phyloP scores from a whole-genome alignment of 2,888 invertebrate genomes.

The Ernsta delagoae region DNA sequence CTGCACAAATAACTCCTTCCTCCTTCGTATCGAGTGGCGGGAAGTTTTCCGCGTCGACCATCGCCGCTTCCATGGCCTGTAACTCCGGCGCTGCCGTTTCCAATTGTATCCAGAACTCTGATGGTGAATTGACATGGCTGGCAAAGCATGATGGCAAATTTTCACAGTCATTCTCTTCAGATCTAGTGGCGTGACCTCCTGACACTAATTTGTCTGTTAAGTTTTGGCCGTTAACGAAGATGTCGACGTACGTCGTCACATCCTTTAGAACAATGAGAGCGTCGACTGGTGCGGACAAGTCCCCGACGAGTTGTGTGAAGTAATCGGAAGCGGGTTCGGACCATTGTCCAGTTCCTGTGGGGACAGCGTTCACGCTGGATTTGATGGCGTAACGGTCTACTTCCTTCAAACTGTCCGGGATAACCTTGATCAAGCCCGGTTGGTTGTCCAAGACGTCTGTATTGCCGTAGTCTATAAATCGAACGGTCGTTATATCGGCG shows the following conservation, averaged over 20 bases:
- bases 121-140: constrained; percentile 89
- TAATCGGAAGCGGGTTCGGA: constrained; percentile 86
- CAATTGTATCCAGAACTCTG: constrained; percentile 92
- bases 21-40: constrained; percentile 73
- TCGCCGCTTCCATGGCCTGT: constrained; percentile 84
- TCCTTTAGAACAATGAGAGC: constrained; percentile 85
- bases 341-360: constrained; percentile 87
- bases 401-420: constrained; percentile 85
- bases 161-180: constrained; percentile 81
- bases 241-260: constrained; percentile 86
- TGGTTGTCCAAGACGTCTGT: constrained; percentile 89
- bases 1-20: constrained; percentile 86
- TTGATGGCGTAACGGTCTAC: constrained; percentile 85
- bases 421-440: constrained; percentile 84
- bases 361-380: constrained; percentile 88
- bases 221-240: constrained; percentile 86
- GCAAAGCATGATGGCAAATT: constrained; percentile 87
- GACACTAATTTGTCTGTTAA: constrained; percentile 86
- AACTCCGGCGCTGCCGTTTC: constrained; percentile 85
- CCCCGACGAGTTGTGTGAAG: constrained; percentile 80
- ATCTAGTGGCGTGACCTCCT: constrained; percentile 83
- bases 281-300: constrained; percentile 77
- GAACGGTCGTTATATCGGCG: constrained; percentile 89
- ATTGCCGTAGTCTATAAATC: constrained; percentile 92
- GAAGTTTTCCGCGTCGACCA: constrained; percentile 83